These are phyloP conservation scores for Dasysyrphus albostriatus DNA, from an alignment of 2,888 invertebrate genomes.

Conservation along the genomic window DNA sequence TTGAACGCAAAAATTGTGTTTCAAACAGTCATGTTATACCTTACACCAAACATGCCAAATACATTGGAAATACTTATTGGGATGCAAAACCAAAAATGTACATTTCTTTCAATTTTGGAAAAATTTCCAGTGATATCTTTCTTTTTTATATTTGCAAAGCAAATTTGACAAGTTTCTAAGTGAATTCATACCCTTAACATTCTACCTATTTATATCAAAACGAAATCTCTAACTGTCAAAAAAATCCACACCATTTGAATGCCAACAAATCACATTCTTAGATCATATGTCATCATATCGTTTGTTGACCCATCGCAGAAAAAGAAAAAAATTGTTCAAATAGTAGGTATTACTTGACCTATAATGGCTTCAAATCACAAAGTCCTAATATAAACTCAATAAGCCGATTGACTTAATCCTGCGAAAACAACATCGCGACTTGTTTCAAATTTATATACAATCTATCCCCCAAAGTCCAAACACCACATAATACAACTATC, in stretches of 20 bases:
- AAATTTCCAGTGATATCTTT: too few species aligned
- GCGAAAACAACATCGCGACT: conserved; percentile 45
- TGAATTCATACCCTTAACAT: not conserved
- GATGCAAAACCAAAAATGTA: too few species aligned
- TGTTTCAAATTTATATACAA: conserved; percentile 23
- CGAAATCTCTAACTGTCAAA: not conserved
- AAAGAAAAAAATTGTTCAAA: not conserved
- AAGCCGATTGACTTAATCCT: conserved; percentile 59
- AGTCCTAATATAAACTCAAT: conserved; percentile 24
- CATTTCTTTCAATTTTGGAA: too few species aligned
- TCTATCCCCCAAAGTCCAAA: conserved; percentile 4
- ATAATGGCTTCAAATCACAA: conserved; percentile 40
- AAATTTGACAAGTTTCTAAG: not conserved
- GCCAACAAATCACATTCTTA: not conserved
- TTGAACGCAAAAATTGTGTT: too few species aligned
- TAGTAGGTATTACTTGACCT: conserved; percentile 25
- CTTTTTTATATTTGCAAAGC: too few species aligned
- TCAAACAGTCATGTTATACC: too few species aligned
- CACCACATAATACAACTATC: not conserved
- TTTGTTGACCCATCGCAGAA: conserved; percentile 11
- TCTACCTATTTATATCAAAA: not conserved
- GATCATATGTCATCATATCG: conserved; percentile 47
- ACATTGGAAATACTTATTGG: too few species aligned
- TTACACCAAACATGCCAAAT: too few species aligned
- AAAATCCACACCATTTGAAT: too few species aligned